Evolutionary conservation across 2,888 invertebrate genomes (phyloP), one percentile per base, ranked within the genome.

Genomic region (Ennomos fuscantarius): DNA sequence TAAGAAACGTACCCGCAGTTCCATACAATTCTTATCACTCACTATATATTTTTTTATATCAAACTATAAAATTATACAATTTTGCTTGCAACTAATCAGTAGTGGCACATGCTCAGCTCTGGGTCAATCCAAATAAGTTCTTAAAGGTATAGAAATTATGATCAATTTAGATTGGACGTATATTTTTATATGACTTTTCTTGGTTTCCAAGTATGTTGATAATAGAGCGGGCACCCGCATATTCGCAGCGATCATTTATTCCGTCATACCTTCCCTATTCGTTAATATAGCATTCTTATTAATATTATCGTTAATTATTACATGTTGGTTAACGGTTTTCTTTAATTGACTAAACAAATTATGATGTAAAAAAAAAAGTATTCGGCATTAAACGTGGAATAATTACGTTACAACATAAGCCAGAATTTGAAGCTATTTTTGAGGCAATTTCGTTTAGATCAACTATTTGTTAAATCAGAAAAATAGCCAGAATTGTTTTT

Each of bases 261-360:
- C 79, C 74, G 79, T 80, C 81, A 82, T 87, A 87, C 84, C 86
- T 89, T 89, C 82, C 82, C 84, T 87, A 84, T 85, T 84, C 75
- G 82, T 81, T 82, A 82, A 84, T 86, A 89, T 86, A 73, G 84
- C 84, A 81, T 87, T 87, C 80, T 78, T 87, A 86, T 90, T 86
- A 87, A 86, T 81, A 73, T 62, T 59, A 75, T 82, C 84, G 9
- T 88, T 89, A 83, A 79, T 72, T 67, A 69, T 66, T 56, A 69
- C 68, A 87, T 88, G 86, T 81, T 82, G 89, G 90, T 81, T 90
- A 89, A 89, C 90, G 90, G 90, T 86, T 87, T 85, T 81, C 63
- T 73, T 54, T 36, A 62, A 52, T 65, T 52, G 32, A 53, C 6
- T 12, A 31, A 37, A 10, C 1, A 37, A 39, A 37, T 39, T 37